Evolutionary conservation across 1,140 invertebrate genomes (phyloP).

Genomic region (Brachionus manjavacas): DNA sequence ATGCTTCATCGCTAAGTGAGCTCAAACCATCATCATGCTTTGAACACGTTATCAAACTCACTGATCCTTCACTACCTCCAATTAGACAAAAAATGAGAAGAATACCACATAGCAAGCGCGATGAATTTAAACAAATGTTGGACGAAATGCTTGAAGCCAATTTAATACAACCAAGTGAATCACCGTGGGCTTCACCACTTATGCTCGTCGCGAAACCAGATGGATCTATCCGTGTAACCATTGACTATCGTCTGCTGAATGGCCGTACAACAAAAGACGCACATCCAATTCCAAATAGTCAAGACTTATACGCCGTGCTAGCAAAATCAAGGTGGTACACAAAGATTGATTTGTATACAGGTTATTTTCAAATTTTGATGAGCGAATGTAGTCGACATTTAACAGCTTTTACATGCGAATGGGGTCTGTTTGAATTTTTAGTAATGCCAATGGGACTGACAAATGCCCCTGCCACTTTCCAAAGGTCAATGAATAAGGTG

Average conservation of each 20-base stretch:
- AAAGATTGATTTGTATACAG: constrained; percentile 45
- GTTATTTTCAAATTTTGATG: constrained; percentile 45
- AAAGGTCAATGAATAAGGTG: constrained; percentile 57
- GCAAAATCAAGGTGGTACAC: not conserved
- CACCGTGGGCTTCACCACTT: constrained; percentile 2
- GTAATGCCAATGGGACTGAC: constrained; percentile 57
- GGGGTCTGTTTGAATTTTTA: constrained; percentile 50
- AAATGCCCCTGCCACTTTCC: constrained; percentile 58
- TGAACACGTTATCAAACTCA: not conserved
- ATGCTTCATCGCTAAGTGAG: not conserved
- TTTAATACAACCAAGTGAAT: constrained; percentile 17
- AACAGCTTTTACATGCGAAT: constrained; percentile 43
- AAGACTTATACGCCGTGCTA: not conserved
- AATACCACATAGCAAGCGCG: not conserved
- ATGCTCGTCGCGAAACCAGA: not conserved
- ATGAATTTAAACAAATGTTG: constrained; percentile 21
- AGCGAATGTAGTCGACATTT: constrained; percentile 7
- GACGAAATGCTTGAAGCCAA: constrained; percentile 42
- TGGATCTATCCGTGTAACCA: not conserved
- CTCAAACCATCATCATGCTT: not conserved
- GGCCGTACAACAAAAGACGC: constrained; percentile 26
- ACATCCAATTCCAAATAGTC: not conserved
- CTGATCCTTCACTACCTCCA: not conserved
- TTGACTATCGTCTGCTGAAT: constrained; percentile 37
- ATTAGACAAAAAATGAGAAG: not conserved